A percentile compares a stretch with the other conserved stretches of the same genome.
Evolutionary conservation across 2,113 vertebrate species (phyloP).

Genomic region (Callipepla squamata): DNA sequence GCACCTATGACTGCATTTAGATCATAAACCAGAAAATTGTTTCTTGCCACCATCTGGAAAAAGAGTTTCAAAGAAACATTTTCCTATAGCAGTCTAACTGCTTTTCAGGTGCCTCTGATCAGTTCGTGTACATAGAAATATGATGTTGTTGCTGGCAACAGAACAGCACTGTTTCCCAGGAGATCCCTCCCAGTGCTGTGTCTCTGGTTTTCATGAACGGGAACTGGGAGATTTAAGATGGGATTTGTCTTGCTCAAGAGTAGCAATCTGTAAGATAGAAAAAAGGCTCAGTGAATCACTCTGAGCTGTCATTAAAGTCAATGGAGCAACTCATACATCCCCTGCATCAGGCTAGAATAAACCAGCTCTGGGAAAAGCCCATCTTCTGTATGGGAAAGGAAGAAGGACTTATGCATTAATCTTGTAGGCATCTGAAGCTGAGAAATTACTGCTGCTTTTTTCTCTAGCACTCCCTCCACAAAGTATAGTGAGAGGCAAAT

Average conservation of each 20-base stretch:
- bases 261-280: neutral
- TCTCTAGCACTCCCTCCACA: neutral
- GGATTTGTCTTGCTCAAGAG: neutral
- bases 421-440: neutral
- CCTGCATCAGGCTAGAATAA: neutral
- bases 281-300: neutral
- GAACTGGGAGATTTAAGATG: neutral
- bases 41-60: neutral
- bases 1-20: neutral
- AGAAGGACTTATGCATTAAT: neutral
- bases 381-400: neutral
- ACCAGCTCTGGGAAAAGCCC: neutral
- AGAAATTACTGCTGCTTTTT: neutral
- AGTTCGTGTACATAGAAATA: neutral
- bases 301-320: neutral
- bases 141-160: neutral
- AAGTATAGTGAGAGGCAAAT: neutral
- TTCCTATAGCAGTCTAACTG: neutral
- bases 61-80: neutral
- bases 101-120: neutral
- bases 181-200: neutral
- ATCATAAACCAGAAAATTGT: neutral
- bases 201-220: neutral
- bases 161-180: neutral
- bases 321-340: accelerated